These are phyloP conservation scores for Hesperia comma DNA, from an alignment of 2,888 invertebrate genomes.

Conservation along the genomic window DNA sequence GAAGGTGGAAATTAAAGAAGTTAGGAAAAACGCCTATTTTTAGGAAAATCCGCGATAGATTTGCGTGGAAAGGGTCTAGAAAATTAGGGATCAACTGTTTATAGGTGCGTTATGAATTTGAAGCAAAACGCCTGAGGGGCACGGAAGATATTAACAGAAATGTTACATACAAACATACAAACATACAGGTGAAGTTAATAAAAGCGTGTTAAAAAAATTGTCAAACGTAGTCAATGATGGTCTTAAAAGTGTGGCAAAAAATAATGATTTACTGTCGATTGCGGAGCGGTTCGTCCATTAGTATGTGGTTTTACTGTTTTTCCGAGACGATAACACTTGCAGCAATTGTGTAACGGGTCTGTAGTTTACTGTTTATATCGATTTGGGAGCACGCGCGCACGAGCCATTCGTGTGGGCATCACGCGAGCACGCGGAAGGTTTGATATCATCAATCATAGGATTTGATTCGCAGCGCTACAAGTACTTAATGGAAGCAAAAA, in stretches of 20 bases:
- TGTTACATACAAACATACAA: too few species aligned
- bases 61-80: too few species aligned
- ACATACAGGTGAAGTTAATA: too few species aligned
- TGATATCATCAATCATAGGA: conserved; percentile 66
- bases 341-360: conserved; percentile 70
- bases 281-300: conserved; percentile 38
- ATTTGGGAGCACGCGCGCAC: conserved; percentile 56
- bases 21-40: too few species aligned
- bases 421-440: conserved; percentile 72
- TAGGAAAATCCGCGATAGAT: too few species aligned
- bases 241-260: conserved; percentile 19
- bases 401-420: conserved; percentile 47
- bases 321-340: conserved; percentile 56
- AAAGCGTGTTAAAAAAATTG: too few species aligned
- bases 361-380: conserved; percentile 64
- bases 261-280: conserved; percentile 28
- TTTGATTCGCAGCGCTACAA: conserved; percentile 60
- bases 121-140: too few species aligned
- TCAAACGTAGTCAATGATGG: background rate
- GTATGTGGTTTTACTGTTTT: conserved; percentile 54
- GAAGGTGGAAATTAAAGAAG: too few species aligned
- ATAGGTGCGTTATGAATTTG: too few species aligned
- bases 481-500: conserved; percentile 73
- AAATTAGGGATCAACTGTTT: too few species aligned
- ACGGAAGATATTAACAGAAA: too few species aligned